Evolutionary conservation across 2,797 vertebrate genomes (phyloP).

Genomic region (Podarcis lilfordi): DNA sequence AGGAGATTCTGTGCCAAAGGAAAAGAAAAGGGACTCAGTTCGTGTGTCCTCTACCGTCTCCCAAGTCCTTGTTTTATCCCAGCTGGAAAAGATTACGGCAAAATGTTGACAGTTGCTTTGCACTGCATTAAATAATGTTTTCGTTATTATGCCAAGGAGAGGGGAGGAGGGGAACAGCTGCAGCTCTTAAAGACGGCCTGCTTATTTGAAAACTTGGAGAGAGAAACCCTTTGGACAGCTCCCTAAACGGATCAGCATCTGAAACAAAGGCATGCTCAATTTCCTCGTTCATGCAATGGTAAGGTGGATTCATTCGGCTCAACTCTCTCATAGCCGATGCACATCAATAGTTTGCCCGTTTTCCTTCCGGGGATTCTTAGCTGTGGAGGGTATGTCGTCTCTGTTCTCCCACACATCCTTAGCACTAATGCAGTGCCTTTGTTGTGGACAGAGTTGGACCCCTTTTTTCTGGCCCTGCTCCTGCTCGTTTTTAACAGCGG

Average conservation of each 20-base stretch:
- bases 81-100: background rate
- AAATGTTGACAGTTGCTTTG: background rate
- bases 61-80: background rate
- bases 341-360: background rate
- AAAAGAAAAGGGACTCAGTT: constrained; percentile 30
- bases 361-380: background rate
- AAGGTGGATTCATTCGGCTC: background rate
- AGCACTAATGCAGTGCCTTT: background rate
- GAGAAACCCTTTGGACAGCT: background rate
- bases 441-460: background rate
- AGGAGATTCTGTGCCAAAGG: constrained; percentile 82
- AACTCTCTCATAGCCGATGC: background rate
- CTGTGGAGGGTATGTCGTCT: background rate
- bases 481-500: background rate
- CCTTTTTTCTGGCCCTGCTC: background rate
- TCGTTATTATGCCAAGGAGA: background rate
- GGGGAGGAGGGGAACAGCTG: background rate
- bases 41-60: background rate
- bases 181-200: constrained; percentile 27
- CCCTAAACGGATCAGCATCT: background rate
- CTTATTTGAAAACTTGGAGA: constrained; percentile 15
- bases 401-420: background rate
- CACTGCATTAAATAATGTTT: background rate
- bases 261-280: background rate
- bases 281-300: background rate